Base-by-base conservation (phyloP, 2,797 vertebrate species). In the Sciaenops ocellatus region DNA sequence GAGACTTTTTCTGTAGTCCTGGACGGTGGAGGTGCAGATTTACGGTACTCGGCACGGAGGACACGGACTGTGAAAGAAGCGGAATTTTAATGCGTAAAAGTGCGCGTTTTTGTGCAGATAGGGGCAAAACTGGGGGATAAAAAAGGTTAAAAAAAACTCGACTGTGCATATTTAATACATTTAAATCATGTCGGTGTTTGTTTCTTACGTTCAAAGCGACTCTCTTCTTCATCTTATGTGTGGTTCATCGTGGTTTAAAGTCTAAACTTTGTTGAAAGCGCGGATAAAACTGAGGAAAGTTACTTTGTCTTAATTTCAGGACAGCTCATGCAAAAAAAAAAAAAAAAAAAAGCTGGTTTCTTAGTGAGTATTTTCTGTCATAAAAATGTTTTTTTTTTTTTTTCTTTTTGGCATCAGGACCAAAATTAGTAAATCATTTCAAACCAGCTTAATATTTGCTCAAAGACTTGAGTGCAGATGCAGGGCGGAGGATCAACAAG, bases 401-500 rank as follows among this genome's bases (percentile, higher is more conserved):
- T 3, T 38, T 3, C 5, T n/a, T 50, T 47, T 26, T 44, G 17
- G 5, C 41, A 52, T 9, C 0, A 64, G 22, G n/a, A 17, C 12
- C 3, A 46, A 70, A 50, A 38, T 30, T 17, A 28, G 56, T 51
- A 18, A 65, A 78, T 85, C 5, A 18, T 73, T 73, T 63, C 0
- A 63, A 38, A 28, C 47, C 24, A n/a, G 48, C 20, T 10, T 44
- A 17, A 24, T 74, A 55, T 85, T 87, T 76, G 44, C 61, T 47
- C 48, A 54, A 1, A 67, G 69, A 52, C 6, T 6, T 5, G 0
- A 26, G 77, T 64, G 78, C 48, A 64, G 66, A 76, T 82, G 65
- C 80, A 94, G 86, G 90, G 92, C 94, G 94, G 93, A 95, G 95
- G 95, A 95, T 93, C 94, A 93, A 73, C 93, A 91, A 93, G 95